Conservation (phyloP, 2,888 invertebrate species). For the Parnassius mnemosyne region DNA sequence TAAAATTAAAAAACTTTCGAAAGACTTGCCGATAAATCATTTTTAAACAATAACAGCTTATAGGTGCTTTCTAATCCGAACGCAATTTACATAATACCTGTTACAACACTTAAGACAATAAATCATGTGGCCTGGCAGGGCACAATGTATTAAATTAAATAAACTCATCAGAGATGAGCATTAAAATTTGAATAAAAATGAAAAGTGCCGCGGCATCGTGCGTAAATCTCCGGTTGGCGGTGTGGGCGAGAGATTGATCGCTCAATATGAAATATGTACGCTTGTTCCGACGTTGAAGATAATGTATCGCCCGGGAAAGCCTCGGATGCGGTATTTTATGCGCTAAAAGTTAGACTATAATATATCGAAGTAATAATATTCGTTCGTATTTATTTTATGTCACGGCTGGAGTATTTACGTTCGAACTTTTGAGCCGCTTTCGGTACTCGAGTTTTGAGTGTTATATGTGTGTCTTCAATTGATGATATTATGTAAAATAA, state of each 20-base stretch:
- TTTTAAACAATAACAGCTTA: slow-evolving; percentile 34
- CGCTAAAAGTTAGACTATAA: slow-evolving; percentile 26
- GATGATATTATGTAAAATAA: too few relatives aligned
- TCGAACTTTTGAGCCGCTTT: slow-evolving; percentile 2
- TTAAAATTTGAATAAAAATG: slow-evolving; percentile 61
- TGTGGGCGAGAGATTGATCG: slow-evolving; percentile 69
- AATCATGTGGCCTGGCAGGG: slow-evolving; percentile 31
- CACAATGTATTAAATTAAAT: slow-evolving; percentile 43
- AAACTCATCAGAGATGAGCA: slow-evolving; percentile 51
- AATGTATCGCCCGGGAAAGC: slow-evolving; percentile 32
- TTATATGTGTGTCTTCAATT: too few relatives aligned
- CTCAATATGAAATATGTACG: slow-evolving; percentile 57
- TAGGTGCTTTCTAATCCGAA: slow-evolving; percentile 33
- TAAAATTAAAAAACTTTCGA: slow-evolving; percentile 15
- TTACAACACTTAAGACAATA: slow-evolving; percentile 32
- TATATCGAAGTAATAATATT: slow-evolving; percentile 13
- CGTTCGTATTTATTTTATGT: slow-evolving; percentile 10
- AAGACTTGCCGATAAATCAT: slow-evolving; percentile 18
- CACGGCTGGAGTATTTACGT: background rate
- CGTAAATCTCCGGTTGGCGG: slow-evolving; percentile 48
- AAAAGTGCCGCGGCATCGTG: slow-evolving; percentile 45
- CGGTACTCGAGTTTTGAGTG: background rate
- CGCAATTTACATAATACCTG: slow-evolving; percentile 35
- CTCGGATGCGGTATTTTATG: slow-evolving; percentile 27
- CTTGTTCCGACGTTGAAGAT: slow-evolving; percentile 26